phyloP scores from a whole-genome alignment of 30 jellyfish, hydroid and myxozoan species.

The Cassiopea andromeda region DNA sequence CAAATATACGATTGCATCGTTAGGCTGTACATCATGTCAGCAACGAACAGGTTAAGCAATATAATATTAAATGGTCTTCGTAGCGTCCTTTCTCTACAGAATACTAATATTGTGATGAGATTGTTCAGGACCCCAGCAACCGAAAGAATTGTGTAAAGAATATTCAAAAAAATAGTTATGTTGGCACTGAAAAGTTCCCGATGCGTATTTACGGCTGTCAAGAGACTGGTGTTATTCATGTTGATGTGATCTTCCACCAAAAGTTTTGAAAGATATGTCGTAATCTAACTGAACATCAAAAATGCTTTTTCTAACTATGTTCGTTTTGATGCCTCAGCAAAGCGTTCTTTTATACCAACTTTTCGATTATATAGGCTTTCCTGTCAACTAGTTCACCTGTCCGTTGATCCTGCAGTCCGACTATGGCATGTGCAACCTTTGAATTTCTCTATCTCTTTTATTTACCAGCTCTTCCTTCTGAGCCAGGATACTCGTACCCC shows the following conservation, averaged over 20 bases:
- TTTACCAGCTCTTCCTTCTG: too few species aligned
- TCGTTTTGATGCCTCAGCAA: too few species aligned
- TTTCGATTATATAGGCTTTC: too few species aligned
- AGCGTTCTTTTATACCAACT: too few species aligned
- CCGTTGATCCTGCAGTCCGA: too few species aligned
- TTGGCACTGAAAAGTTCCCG: neutral
- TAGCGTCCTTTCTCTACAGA: neutral
- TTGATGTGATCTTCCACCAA: neutral
- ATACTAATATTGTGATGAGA: neutral
- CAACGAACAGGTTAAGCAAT: constrained; percentile 17
- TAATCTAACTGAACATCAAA: too few species aligned
- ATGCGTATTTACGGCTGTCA: neutral
- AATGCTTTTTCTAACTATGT: too few species aligned
- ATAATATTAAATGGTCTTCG: neutral
- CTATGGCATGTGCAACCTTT: too few species aligned
- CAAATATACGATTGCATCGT: neutral
- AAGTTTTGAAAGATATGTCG: too few species aligned
- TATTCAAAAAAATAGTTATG: neutral
- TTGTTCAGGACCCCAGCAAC: neutral
- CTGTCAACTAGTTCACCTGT: too few species aligned
- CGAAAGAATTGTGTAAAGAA: neutral
- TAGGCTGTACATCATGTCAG: neutral
- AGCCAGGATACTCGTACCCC: too few species aligned
- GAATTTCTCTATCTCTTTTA: too few species aligned
- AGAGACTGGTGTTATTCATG: neutral